These are phyloP conservation scores for Cricetomys ansorgei DNA, from an alignment of 2,113 vertebrate species.

Conservation along the genomic window DNA sequence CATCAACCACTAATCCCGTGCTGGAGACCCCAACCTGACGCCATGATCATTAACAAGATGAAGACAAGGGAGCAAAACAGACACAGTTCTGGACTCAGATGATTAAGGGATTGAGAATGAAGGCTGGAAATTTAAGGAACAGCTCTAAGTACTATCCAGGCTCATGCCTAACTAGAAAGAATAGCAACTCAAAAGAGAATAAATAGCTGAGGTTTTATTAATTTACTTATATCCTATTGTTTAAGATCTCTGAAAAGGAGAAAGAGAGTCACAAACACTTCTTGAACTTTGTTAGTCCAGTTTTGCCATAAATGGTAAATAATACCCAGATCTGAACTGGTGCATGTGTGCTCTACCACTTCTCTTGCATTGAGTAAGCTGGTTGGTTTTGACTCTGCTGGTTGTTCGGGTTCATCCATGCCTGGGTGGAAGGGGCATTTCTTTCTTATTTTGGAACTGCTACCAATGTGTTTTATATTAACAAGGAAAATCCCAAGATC, in stretches of 20 bases:
- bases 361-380: neutral
- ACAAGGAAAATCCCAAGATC: neutral
- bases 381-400: neutral
- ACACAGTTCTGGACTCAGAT: neutral
- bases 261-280: neutral
- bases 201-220: neutral
- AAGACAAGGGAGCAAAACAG: neutral
- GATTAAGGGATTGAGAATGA: neutral
- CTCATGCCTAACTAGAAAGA: neutral
- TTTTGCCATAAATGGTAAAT: neutral
- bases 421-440: neutral
- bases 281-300: neutral
- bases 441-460: neutral
- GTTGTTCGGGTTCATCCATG: neutral
- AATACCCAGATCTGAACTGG: neutral
- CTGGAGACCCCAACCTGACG: neutral
- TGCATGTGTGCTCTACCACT: neutral
- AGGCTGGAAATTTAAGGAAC: neutral
- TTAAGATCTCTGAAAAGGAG: slow-evolving; percentile 26
- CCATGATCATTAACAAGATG: neutral
- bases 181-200: neutral
- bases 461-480: neutral
- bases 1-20: slow-evolving; percentile 27
- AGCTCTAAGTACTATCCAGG: neutral
- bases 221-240: neutral